A percentile compares a stretch with the other conserved stretches of the same genome.
Conservation (phyloP, 1,140 invertebrate species). For the Cardiocondyla obscurior region DNA sequence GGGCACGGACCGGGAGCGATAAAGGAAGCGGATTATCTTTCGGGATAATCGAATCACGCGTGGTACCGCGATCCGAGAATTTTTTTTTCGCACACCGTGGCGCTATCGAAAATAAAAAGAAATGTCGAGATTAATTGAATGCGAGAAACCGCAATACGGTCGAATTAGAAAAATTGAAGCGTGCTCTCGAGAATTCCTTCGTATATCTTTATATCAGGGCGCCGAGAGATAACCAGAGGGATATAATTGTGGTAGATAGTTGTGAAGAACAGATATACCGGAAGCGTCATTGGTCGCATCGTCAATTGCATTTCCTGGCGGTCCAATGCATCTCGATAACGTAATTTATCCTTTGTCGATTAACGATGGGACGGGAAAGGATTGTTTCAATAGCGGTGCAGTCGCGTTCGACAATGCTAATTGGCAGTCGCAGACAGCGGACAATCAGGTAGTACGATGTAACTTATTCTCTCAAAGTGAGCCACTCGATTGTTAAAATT, state of each 20-base stretch:
- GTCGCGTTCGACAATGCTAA: conserved; percentile 88
- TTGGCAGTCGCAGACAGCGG: conserved; percentile 79
- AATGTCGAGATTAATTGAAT: not conserved
- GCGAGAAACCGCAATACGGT: not conserved
- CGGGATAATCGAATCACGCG: conserved; percentile 60
- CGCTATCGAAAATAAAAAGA: not conserved
- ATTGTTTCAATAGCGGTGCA: conserved; percentile 86
- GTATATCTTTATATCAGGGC: not conserved
- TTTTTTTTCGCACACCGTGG: not conserved
- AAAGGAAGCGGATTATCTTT: conserved; percentile 7
- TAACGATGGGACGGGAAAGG: not conserved
- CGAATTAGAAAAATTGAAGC: conserved; percentile 17
- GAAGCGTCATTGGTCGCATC: conserved; percentile 87
- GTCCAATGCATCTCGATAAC: conserved; percentile 58
- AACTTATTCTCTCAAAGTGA: not conserved
- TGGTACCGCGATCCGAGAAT: conserved; percentile 46
- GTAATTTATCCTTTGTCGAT: conserved; percentile 2
- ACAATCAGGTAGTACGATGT: conserved; percentile 72
- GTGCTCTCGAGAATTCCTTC: not conserved
- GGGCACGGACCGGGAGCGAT: not conserved
- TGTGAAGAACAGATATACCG: conserved; percentile 86
- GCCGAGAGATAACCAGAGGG: not conserved
- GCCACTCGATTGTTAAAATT: not conserved
- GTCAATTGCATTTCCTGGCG: conserved; percentile 86
- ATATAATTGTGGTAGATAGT: too few species aligned